Percentiles rank a stretch among this genome's conserved stretches.
phyloP scores from a whole-genome alignment of 2,888 invertebrate species.

The Drosophila nr. perissopoda region DNA sequence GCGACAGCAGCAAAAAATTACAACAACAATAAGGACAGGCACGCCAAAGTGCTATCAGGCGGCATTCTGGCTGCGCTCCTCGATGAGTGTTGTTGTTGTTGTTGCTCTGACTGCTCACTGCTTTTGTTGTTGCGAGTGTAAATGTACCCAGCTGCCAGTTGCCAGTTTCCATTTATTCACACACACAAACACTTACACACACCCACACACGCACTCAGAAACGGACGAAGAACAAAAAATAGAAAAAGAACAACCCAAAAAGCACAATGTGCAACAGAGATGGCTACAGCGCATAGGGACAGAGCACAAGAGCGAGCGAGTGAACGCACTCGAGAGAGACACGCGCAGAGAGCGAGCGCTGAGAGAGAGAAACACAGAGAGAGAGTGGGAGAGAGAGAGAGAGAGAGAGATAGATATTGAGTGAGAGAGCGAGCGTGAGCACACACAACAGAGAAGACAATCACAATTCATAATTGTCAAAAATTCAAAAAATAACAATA shows the following conservation, averaged over 20 bases:
- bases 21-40: slow-evolving; percentile 13
- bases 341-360: slow-evolving; percentile 51
- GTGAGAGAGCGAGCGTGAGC: slow-evolving; percentile 12
- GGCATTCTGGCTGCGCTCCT: slow-evolving; percentile 50
- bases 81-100: slow-evolving; percentile 12
- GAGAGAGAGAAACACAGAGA: slow-evolving; percentile 4
- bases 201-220: neutral
- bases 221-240: slow-evolving; percentile 16
- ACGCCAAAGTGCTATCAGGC: slow-evolving; percentile 62
- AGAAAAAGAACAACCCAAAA: slow-evolving; percentile 12
- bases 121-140: slow-evolving; percentile 36
- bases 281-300: slow-evolving; percentile 33
- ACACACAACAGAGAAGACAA: slow-evolving; percentile 53
- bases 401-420: slow-evolving; percentile 10
- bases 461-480: slow-evolving; percentile 71
- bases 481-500: slow-evolving; percentile 26
- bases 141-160: slow-evolving; percentile 53
- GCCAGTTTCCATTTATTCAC: slow-evolving; percentile 38
- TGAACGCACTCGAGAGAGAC: slow-evolving; percentile 36
- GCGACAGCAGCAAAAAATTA: slow-evolving; percentile 1
- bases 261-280: slow-evolving; percentile 47
- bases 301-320: slow-evolving; percentile 30
- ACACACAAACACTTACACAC: neutral
- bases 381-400: slow-evolving; percentile 5
- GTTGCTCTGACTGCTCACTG: slow-evolving; percentile 18